These are phyloP conservation scores for Melieria picta DNA, from an alignment of 2,888 invertebrate species.

Conservation along the genomic window DNA sequence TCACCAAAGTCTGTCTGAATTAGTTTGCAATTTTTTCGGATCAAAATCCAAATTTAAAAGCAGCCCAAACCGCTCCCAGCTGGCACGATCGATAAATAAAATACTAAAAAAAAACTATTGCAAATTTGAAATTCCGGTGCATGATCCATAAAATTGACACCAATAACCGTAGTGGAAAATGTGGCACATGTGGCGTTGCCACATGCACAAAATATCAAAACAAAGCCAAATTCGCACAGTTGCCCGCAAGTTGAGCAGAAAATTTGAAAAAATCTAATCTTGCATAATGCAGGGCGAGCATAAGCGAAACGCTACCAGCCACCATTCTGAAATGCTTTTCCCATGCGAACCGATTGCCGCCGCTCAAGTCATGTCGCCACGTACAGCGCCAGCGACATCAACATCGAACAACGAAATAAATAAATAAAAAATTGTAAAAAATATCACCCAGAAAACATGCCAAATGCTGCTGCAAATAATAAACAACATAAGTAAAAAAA, in stretches of 20 bases:
- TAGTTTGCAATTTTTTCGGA: too few relatives aligned
- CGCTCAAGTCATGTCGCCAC: too few relatives aligned
- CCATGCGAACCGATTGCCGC: too few relatives aligned
- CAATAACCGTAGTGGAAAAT: not conserved
- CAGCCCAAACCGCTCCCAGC: not conserved
- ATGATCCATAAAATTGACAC: conserved; percentile 27
- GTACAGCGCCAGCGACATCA: too few relatives aligned
- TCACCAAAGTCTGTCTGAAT: too few relatives aligned
- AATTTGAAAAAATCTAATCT: conserved; percentile 18
- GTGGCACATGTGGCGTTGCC: not conserved
- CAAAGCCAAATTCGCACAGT: not conserved
- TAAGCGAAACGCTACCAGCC: not conserved
- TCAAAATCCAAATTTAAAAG: too few relatives aligned
- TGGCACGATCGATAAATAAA: too few relatives aligned
- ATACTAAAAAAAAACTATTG: not conserved
- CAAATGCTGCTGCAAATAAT: conserved; percentile 19
- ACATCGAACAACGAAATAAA: not conserved
- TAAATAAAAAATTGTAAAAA: not conserved
- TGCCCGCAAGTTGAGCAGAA: too few relatives aligned
- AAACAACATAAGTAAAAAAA: conserved; percentile 10
- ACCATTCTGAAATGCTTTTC: too few relatives aligned
- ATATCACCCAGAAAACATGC: conserved; percentile 3
- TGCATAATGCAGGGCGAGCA: conserved; percentile 2
- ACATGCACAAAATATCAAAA: not conserved
- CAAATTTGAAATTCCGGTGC: conserved; percentile 21